Percentiles rank a stretch among this genome's conserved stretches.
phyloP scores from a whole-genome alignment of 2,113 vertebrate genomes.

The Steatornis caripensis region DNA sequence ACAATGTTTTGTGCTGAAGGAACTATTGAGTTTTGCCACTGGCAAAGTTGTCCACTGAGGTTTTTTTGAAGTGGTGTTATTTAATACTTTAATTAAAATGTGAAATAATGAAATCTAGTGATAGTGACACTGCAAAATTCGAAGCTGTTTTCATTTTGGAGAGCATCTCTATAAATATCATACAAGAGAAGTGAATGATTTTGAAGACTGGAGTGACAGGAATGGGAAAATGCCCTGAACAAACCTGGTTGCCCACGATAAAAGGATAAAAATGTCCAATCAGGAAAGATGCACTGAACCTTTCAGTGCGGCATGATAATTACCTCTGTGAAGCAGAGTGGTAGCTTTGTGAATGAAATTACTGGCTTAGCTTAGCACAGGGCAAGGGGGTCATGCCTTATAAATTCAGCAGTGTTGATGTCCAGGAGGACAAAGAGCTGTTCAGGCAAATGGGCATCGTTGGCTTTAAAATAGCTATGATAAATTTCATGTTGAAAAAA shows the following conservation, averaged over 20 bases:
- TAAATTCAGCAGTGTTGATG: not conserved
- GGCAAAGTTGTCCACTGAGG: not conserved
- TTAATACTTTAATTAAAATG: not conserved
- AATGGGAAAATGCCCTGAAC: not conserved
- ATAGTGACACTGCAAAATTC: not conserved
- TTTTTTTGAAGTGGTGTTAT: not conserved
- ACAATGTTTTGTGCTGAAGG: not conserved
- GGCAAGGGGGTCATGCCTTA: rapidly evolving
- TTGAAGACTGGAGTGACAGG: not conserved
- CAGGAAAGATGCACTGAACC: not conserved
- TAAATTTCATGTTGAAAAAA: not conserved
- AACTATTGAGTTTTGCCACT: not conserved
- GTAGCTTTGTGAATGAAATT: not conserved
- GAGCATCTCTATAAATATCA: not conserved
- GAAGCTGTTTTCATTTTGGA: not conserved
- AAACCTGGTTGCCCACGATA: not conserved
- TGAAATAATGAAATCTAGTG: not conserved
- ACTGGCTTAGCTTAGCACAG: not conserved
- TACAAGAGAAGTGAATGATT: not conserved
- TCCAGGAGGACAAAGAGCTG: not conserved
- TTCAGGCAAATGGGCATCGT: not conserved
- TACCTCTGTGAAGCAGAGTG: not conserved
- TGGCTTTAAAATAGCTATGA: not conserved
- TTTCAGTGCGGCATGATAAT: not conserved
- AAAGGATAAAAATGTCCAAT: not conserved